Conservation (phyloP, 2,888 invertebrate genomes). For the Steromphala cineraria region DNA sequence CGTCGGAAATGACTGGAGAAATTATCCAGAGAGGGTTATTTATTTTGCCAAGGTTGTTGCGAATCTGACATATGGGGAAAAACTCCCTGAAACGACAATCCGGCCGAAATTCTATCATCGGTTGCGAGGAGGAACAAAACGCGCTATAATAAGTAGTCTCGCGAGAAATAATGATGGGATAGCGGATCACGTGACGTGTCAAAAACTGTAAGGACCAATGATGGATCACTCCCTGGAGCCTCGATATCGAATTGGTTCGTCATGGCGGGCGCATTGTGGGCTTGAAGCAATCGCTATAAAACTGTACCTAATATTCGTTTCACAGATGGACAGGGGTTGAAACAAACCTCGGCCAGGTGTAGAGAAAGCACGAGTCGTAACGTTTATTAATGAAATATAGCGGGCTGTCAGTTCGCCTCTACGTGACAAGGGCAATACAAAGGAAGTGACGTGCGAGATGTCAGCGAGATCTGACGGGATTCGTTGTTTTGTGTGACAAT, state of each 20-base stretch:
- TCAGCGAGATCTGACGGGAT: conserved; percentile 15
- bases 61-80: conserved; percentile 25
- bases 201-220: conserved; percentile 41
- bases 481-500: conserved; percentile 1
- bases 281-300: background rate
- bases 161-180: conserved; percentile 49
- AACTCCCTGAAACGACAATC: conserved; percentile 25
- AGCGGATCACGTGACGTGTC: conserved; percentile 43
- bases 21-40: conserved; percentile 42
- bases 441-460: conserved; percentile 20
- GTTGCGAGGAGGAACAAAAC: conserved; percentile 42
- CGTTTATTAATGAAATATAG: conserved; percentile 19
- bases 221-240: conserved; percentile 44
- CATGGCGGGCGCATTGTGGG: conserved; percentile 25
- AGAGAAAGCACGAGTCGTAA: background rate
- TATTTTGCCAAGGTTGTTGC: conserved; percentile 33
- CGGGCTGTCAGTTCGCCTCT: background rate
- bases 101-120: conserved; percentile 36
- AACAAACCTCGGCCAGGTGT: background rate
- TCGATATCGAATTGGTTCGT: conserved; percentile 45
- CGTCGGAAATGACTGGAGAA: conserved; percentile 32
- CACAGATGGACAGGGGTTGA: background rate
- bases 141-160: conserved; percentile 48
- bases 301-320: conserved; percentile 11
- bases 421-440: conserved; percentile 5